Evolutionary conservation across 2,797 vertebrate species (phyloP).

Genomic region (Ceryle rudis): DNA sequence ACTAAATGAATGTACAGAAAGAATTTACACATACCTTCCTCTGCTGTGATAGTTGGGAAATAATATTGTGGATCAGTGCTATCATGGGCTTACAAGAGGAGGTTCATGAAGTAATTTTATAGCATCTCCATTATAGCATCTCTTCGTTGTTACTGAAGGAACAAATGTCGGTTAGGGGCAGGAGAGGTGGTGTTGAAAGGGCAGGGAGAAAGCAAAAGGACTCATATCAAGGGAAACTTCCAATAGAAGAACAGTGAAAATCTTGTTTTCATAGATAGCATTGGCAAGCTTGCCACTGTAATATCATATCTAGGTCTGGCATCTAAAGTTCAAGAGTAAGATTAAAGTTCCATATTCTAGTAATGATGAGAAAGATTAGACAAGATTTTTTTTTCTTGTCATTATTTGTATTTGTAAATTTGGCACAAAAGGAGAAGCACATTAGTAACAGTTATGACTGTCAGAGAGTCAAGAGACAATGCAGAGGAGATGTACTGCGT

Average conservation of each 20-base stretch:
- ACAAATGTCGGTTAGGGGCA: not conserved
- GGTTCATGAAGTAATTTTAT: not conserved
- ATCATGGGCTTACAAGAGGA: not conserved
- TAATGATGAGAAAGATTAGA: not conserved
- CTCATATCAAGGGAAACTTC: not conserved
- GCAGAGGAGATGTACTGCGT: not conserved
- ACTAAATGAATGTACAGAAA: not conserved
- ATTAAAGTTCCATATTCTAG: not conserved
- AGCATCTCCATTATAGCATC: not conserved
- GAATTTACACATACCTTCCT: not conserved
- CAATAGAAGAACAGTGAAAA: not conserved
- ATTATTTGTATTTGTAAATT: not conserved
- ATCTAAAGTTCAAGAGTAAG: not conserved
- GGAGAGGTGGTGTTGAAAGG: not conserved
- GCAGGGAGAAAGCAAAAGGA: not conserved
- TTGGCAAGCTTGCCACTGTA: not conserved
- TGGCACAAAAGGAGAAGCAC: not conserved
- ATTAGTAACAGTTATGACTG: not conserved
- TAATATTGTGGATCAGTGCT: not conserved
- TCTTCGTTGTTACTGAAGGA: not conserved
- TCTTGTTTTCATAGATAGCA: not conserved
- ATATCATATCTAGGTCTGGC: not conserved
- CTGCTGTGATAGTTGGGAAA: not conserved
- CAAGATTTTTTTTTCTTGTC: not conserved
- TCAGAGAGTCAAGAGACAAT: not conserved